These are phyloP conservation scores for Drosophila truncata DNA, from an alignment of 1,140 invertebrate genomes.

Conservation along the genomic window DNA sequence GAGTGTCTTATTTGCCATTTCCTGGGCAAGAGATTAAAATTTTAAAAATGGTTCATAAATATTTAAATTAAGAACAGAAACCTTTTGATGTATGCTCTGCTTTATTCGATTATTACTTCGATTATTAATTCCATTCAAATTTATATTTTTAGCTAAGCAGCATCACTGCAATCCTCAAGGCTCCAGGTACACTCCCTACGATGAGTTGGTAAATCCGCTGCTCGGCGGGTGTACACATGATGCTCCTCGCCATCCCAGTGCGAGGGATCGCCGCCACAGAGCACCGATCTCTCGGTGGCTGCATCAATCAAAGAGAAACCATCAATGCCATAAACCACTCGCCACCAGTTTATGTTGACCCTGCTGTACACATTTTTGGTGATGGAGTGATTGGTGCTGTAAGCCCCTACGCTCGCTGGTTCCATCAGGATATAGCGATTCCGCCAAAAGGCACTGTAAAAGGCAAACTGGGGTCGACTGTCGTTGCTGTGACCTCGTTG, in stretches of 20 bases:
- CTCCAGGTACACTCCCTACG: slow-evolving; percentile 66
- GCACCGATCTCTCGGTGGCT: slow-evolving; percentile 31
- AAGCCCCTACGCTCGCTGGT: neutral
- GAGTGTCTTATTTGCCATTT: neutral
- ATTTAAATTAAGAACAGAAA: neutral
- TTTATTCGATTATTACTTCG: neutral
- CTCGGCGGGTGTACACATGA: slow-evolving; percentile 64
- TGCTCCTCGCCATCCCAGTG: slow-evolving; percentile 64
- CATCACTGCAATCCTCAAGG: slow-evolving; percentile 71
- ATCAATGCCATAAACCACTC: slow-evolving; percentile 20
- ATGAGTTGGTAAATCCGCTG: slow-evolving; percentile 37
- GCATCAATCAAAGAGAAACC: slow-evolving; percentile 58
- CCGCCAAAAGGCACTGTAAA: slow-evolving; percentile 60
- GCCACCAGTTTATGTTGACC: slow-evolving; percentile 52
- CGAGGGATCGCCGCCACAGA: slow-evolving; percentile 65
- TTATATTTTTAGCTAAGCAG: slow-evolving; percentile 9
- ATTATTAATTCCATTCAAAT: neutral
- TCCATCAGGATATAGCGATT: slow-evolving; percentile 65
- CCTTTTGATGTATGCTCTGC: neutral
- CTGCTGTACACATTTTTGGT: slow-evolving; percentile 69
- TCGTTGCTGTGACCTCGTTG: slow-evolving; percentile 41
- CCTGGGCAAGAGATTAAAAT: neutral
- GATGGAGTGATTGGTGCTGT: slow-evolving; percentile 38
- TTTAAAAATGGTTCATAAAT: neutral
- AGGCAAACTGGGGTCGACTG: slow-evolving; percentile 46